Percentiles rank a stretch among this genome's conserved stretches.
These are phyloP conservation scores for Callospermophilus lateralis DNA, from an alignment of 2,113 vertebrate genomes.

Conservation along the genomic window DNA sequence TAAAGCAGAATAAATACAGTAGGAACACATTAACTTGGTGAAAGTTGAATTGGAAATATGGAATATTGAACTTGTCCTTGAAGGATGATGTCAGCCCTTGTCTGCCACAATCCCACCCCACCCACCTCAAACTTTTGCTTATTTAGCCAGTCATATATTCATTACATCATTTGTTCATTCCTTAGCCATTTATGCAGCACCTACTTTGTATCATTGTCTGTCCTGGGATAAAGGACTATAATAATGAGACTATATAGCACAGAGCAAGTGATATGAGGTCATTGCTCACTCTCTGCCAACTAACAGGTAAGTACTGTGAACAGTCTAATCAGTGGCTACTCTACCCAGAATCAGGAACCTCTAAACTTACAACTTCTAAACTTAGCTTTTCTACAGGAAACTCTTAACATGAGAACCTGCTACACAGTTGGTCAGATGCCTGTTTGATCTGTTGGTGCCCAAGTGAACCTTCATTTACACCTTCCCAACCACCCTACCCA, in stretches of 20 bases:
- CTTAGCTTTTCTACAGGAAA: background rate
- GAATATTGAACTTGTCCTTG: slow-evolving; percentile 3
- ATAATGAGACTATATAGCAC: background rate
- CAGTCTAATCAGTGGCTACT: background rate
- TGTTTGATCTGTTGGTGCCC: fast-evolving
- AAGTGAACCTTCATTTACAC: background rate
- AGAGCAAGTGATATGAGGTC: background rate
- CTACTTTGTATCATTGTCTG: background rate
- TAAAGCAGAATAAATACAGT: slow-evolving; percentile 4
- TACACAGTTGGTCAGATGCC: background rate
- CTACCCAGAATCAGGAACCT: background rate
- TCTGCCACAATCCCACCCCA: background rate
- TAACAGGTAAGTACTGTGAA: background rate
- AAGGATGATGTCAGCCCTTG: background rate
- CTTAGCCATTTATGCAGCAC: background rate
- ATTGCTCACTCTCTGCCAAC: background rate
- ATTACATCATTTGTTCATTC: background rate
- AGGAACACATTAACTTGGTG: background rate
- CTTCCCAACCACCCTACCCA: fast-evolving
- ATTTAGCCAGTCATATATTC: background rate
- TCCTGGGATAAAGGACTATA: background rate
- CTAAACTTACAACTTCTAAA: background rate
- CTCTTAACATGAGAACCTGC: background rate
- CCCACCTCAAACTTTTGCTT: background rate
- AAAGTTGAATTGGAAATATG: background rate